Conservation (phyloP, 2,888 invertebrate genomes). For the Chromoteleia sp. region DNA sequence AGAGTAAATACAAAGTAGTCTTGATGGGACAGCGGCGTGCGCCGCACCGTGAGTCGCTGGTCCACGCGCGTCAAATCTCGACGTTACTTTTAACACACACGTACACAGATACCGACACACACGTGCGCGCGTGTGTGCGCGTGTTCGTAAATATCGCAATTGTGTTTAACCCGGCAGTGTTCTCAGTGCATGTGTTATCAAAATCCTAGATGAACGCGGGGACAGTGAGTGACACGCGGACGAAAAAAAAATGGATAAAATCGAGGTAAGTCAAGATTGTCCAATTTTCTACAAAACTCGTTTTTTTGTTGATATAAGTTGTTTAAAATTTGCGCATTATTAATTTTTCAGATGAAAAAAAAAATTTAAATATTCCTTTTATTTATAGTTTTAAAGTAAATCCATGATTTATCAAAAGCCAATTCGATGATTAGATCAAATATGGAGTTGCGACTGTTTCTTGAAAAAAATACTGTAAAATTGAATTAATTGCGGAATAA, state of each 20-base stretch:
- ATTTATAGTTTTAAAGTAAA: slow-evolving; percentile 5
- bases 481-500: slow-evolving; percentile 13
- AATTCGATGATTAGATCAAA: too few relatives aligned
- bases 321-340: slow-evolving; percentile 8
- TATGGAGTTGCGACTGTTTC: too few relatives aligned
- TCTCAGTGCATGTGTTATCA: slow-evolving; percentile 76
- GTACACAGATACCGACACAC: slow-evolving; percentile 36
- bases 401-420: slow-evolving; percentile 3
- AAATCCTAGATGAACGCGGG: slow-evolving; percentile 82
- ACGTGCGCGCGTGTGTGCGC: slow-evolving; percentile 49
- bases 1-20: slow-evolving; percentile 90
- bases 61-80: slow-evolving; percentile 79
- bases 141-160: slow-evolving; percentile 69
- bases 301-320: too few relatives aligned
- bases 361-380: too few relatives aligned
- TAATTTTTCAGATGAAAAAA: too few relatives aligned
- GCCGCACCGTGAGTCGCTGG: slow-evolving; percentile 84
- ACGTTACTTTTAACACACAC: slow-evolving; percentile 60
- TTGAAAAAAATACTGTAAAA: neutral
- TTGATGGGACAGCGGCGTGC: slow-evolving; percentile 88
- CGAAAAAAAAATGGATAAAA: slow-evolving; percentile 83
- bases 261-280: slow-evolving; percentile 80
- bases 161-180: slow-evolving; percentile 79
- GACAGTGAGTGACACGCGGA: slow-evolving; percentile 81
- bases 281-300: too few relatives aligned